Base-by-base conservation (phyloP, 2,888 invertebrate species). In the Phyllotreta striolata region DNA sequence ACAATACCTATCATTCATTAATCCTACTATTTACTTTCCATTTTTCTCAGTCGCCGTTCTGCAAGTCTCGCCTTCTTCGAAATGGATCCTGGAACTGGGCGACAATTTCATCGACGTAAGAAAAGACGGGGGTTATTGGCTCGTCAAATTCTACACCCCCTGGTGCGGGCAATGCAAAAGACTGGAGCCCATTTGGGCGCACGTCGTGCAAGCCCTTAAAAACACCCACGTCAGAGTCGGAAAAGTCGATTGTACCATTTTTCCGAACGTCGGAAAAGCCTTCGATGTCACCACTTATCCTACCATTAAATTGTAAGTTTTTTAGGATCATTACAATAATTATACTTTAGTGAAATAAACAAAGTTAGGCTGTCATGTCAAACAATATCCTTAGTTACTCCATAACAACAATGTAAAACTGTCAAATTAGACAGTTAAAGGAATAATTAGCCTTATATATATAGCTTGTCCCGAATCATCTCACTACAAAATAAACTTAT, bases 141-240 rank as follows among this genome's bases (percentile, higher is more conserved):
- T 96, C 73, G 90, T 96, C 0, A 93, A 95, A 88, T 96, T 96
- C 83, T 99, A 98, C 83, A 98, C 98, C 1, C 98, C 98, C 0
- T 99, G 98, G 98, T 99, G 98, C 83, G 97, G 96, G 1, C 96
- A 98, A 79, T 99, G 99, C 82, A 95, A 96, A 79, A 89, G 94
- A 66, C 83, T 98, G 54, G 97, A 97, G 77, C 98, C 98, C 3
- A 86, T 96, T 55, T 98, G 95, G 90, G 91, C 91, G 34, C 93
- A 97, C 77, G 96, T 98, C 3, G 96, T 95, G 0, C 95, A 96
- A 81, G 87, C 93, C 3, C 84, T 98, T 7, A 91, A 91, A 75
- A 91, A 91, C 73, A 90, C 91, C 13, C 89, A 91, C 62, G 89
- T 98, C 58, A 86, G 91, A 72, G 96, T 98, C 9, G 98, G 94